Percentiles rank a stretch among this genome's conserved stretches.
Conservation (phyloP, 2,888 invertebrate genomes). For the Calameuta filiformis region DNA sequence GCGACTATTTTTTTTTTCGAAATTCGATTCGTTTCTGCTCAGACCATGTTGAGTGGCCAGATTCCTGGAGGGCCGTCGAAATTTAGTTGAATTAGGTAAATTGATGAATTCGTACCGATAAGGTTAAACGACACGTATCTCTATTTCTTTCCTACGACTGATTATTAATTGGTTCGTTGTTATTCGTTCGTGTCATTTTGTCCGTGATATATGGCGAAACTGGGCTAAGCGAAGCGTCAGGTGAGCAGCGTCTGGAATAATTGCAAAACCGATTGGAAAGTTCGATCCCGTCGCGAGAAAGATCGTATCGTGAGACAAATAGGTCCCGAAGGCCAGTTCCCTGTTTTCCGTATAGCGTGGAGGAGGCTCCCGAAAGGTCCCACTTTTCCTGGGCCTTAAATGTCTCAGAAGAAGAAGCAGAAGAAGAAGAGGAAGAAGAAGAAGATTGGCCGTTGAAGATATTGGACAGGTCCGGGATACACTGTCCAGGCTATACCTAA, state of each 20-base stretch:
- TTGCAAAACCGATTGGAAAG: neutral
- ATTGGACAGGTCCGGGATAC: conserved; percentile 43
- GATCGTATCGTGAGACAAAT: neutral
- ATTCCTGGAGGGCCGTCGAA: neutral
- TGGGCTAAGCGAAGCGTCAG: neutral
- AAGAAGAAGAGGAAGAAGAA: conserved; percentile 13
- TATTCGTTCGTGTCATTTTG: neutral
- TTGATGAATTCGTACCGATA: neutral
- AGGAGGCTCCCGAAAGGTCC: neutral
- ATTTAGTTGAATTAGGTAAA: neutral
- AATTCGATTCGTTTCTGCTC: too few species aligned
- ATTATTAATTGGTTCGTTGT: neutral
- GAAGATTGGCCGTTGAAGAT: conserved; percentile 33
- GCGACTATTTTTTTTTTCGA: neutral
- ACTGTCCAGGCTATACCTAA: conserved; percentile 48
- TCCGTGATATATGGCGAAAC: neutral
- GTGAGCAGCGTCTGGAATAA: neutral
- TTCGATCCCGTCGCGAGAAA: neutral
- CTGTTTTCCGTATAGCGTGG: neutral
- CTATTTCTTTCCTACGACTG: neutral
- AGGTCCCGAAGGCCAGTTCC: neutral
- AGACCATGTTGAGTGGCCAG: neutral
- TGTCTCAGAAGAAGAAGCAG: conserved; percentile 16
- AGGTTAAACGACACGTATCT: neutral
- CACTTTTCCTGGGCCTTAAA: neutral